These are phyloP conservation scores for Clostera curtula DNA, from an alignment of 2,888 invertebrate genomes.

Conservation along the genomic window DNA sequence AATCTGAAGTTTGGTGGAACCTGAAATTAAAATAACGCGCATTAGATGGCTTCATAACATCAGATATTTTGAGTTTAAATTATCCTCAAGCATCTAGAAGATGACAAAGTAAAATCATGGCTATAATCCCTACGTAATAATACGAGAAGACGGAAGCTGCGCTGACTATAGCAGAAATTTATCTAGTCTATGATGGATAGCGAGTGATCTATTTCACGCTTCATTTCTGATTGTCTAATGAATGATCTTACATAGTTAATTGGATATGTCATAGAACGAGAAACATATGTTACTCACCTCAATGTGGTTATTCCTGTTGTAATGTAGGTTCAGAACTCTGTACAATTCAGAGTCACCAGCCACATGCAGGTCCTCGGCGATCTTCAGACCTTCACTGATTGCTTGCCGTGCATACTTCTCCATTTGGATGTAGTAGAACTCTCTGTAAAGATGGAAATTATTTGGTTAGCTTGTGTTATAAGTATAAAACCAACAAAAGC, in stretches of 20 bases:
- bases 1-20: conserved; percentile 97
- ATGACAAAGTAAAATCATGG: too few species aligned
- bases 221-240: too few species aligned
- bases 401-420: conserved; percentile 99
- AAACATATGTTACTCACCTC: conserved; percentile 79
- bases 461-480: too few species aligned
- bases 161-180: too few species aligned
- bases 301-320: conserved; percentile 97
- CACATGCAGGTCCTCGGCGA: conserved; percentile 94
- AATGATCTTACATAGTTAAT: conserved; percentile 1
- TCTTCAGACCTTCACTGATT: conserved; percentile 96
- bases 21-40: conserved; percentile 71
- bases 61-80: too few species aligned
- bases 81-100: too few species aligned
- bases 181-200: too few species aligned
- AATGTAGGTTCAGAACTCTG: conserved; percentile 98
- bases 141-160: too few species aligned
- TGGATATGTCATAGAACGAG: neutral
- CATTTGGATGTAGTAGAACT: conserved; percentile 99
- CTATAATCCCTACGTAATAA: too few species aligned
- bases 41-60: too few species aligned
- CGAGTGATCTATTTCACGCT: too few species aligned
- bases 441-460: conserved; percentile 79
- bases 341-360: conserved; percentile 97
- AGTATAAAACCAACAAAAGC: too few species aligned